Conservation (phyloP, 2,888 invertebrate species). For the Melikaiella ostensackeni region DNA sequence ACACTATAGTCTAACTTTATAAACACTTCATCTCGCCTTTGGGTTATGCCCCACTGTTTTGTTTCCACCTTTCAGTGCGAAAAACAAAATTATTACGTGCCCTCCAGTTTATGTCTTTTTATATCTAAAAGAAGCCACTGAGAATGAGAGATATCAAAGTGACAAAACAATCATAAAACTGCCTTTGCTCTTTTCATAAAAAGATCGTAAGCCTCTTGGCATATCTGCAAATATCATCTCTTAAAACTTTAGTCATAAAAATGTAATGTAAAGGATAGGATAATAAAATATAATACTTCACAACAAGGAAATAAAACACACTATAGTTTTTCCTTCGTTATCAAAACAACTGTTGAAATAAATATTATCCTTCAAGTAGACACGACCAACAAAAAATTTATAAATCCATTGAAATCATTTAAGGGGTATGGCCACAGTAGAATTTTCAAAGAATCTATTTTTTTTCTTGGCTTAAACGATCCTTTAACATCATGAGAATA, state of each 20-base stretch:
- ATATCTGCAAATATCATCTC: conserved; percentile 18
- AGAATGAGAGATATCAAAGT: conserved; percentile 6
- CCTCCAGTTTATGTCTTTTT: not conserved
- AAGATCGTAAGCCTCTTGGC: conserved; percentile 4
- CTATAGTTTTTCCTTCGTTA: not conserved
- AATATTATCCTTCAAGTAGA: not conserved
- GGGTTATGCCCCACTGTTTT: not conserved
- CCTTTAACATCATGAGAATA: too few species aligned
- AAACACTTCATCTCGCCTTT: conserved; percentile 12
- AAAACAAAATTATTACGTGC: conserved; percentile 5
- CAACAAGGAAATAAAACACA: not conserved
- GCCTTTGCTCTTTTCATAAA: conserved; percentile 11
- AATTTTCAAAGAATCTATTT: too few species aligned
- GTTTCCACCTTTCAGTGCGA: conserved; percentile 2
- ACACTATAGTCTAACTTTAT: conserved; percentile 19
- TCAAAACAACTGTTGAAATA: not conserved
- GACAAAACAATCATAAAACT: conserved; percentile 25
- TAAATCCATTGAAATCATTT: too few species aligned
- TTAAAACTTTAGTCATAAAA: conserved; percentile 4
- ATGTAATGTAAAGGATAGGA: not conserved
- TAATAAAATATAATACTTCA: not conserved
- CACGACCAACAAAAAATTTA: too few species aligned
- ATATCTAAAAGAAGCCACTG: conserved; percentile 1
- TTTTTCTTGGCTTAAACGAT: too few species aligned
- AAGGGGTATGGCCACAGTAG: too few species aligned